Percentiles rank a stretch among this genome's conserved stretches.
phyloP scores from a whole-genome alignment of 2,888 invertebrate genomes.

The Orchesella flavescens region DNA sequence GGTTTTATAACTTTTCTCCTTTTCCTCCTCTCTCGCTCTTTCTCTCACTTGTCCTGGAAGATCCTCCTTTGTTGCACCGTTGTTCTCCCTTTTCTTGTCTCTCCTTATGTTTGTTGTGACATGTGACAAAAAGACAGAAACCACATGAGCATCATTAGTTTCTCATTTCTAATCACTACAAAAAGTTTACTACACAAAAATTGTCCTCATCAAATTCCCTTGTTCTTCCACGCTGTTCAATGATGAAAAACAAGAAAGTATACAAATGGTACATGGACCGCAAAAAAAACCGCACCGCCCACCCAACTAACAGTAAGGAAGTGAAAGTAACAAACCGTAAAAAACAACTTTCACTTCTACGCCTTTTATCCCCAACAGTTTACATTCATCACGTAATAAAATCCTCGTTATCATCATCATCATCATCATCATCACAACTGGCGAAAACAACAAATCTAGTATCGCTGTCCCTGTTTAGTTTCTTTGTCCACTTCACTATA shows the following conservation, averaged over 20 bases:
- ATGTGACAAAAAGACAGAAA: constrained; percentile 52
- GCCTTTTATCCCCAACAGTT: constrained; percentile 13
- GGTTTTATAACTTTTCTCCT: background rate
- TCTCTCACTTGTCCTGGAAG: background rate
- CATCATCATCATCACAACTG: constrained; percentile 23
- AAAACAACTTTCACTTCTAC: constrained; percentile 63
- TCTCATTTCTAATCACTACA: constrained; percentile 55
- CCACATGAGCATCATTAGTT: constrained; percentile 64
- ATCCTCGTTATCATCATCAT: constrained; percentile 39
- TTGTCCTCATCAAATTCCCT: background rate
- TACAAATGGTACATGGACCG: background rate
- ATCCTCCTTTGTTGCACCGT: background rate
- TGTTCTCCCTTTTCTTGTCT: background rate
- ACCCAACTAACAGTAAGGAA: background rate
- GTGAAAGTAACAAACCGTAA: constrained; percentile 52
- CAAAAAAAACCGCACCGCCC: constrained; percentile 13
- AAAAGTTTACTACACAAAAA: constrained; percentile 4
- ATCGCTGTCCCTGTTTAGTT: background rate
- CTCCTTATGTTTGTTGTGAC: constrained; percentile 24
- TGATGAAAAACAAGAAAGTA: background rate
- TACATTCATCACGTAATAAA: constrained; percentile 37
- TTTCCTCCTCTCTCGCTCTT: background rate
- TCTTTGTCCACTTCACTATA: background rate
- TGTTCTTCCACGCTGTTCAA: background rate
- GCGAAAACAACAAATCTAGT: background rate